Base-by-base conservation (phyloP, 2,113 vertebrate species). In the Scortum barcoo region DNA sequence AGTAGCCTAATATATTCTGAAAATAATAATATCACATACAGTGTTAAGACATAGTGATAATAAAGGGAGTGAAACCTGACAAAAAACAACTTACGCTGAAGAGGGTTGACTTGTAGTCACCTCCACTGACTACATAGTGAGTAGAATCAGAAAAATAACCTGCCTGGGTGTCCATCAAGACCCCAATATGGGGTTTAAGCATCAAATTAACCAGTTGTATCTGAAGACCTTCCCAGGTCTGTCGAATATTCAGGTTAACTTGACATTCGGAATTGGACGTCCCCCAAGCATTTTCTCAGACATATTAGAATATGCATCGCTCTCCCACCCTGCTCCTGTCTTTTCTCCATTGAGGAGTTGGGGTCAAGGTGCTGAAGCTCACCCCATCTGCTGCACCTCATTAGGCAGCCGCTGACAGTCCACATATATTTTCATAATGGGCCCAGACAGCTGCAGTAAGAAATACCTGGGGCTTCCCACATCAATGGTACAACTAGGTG, bases 371-470 rank as follows among this genome's bases (percentile, higher is more conserved):
- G 79, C 70, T 71, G 33, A 38, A 62, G 71, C 61, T 76, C 76
- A 73, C 44, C 77, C 48, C 72, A 61, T 77, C 65, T 78, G 86
- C 79, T 80, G 30, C 67, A 38, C 40, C 78, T 89, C 85, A 78
- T 88, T 87, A 91, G 57, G 76, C 86, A 73, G 60, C 69, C 1
- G 40, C 75, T 83, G 74, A 85, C 85, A 78, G 75, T 48, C 71
- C 42, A 65, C 72, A 70, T 87, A 50, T 57, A 88, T 86, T 87
- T 82, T 65, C 76, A 86, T 91, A 86, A 87, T 79, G 78, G 42
- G 24, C 46, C 46, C 40, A 72, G 85, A 86, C 85, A 85, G 74
- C 77, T 83, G 78, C 89, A 87, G 14, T 74, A 80, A 86, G 71
- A 85, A 84, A 66, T 70, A 89, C 53, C 61, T 46, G 66, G 71